phyloP scores from a whole-genome alignment of 2,888 invertebrate species.

The Tolmerus cingulatus region DNA sequence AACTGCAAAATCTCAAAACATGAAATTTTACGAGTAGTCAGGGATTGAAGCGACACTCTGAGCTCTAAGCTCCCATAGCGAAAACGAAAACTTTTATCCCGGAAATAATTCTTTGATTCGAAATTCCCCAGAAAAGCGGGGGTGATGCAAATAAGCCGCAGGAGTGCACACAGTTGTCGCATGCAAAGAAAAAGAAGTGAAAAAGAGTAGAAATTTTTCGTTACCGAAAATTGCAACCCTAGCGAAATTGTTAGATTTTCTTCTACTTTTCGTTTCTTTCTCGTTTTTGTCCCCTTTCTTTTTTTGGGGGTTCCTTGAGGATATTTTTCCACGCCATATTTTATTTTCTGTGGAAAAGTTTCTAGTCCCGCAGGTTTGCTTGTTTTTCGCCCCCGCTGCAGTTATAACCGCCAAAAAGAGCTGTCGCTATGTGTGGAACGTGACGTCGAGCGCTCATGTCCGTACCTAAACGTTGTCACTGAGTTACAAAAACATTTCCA shows the following conservation, averaged over 20 bases:
- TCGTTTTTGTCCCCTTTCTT: not conserved
- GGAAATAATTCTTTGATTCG: not conserved
- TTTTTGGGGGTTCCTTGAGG: not conserved
- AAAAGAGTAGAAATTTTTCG: not conserved
- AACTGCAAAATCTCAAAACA: not conserved
- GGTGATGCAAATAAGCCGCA: not conserved
- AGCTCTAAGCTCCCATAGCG: not conserved
- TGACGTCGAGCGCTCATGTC: not conserved
- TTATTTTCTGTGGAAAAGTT: conserved; percentile 8
- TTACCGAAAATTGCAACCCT: not conserved
- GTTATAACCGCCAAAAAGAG: not conserved
- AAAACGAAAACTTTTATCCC: not conserved
- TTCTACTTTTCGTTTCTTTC: not conserved
- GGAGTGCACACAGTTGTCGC: not conserved
- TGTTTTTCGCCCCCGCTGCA: not conserved
- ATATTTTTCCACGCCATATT: not conserved
- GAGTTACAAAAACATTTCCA: conserved; percentile 28
- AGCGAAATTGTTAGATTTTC: conserved; percentile 11
- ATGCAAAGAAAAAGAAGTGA: not conserved
- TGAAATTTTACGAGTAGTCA: not conserved
- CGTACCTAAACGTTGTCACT: conserved; percentile 12
- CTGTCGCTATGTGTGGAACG: not conserved
- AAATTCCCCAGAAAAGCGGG: not conserved
- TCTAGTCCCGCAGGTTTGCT: not conserved
- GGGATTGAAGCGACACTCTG: not conserved